Evolutionary conservation across 2,113 vertebrate species (phyloP).

Genomic region (Rana temporaria): DNA sequence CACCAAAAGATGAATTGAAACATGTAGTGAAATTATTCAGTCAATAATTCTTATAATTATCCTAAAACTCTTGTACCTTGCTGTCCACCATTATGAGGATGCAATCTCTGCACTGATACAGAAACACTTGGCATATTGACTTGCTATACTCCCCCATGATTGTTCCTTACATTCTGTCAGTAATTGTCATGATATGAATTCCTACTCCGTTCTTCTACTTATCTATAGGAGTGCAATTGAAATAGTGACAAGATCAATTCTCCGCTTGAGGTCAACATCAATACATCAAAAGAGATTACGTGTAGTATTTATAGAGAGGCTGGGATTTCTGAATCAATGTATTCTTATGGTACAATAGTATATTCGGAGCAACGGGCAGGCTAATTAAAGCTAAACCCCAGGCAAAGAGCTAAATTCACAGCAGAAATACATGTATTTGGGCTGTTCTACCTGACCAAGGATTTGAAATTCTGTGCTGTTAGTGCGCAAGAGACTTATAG

Average conservation of each 20-base stretch:
- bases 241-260: neutral
- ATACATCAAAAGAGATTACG: neutral
- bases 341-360: neutral
- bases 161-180: neutral
- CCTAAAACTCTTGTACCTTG: neutral
- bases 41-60: neutral
- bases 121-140: constrained; percentile 49
- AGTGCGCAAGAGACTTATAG: no score
- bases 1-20: neutral
- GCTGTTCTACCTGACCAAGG: no score
- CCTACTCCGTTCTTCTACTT: constrained; percentile 66
- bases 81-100: neutral
- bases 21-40: neutral
- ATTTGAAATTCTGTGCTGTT: no score
- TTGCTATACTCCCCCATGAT: neutral
- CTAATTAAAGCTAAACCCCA: no score
- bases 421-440: no score
- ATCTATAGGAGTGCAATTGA: neutral
- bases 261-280: neutral
- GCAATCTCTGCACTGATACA: neutral
- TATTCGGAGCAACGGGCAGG: no score
- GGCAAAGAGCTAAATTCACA: no score
- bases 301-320: neutral
- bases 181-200: constrained; percentile 19
- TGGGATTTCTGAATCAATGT: neutral